Evolutionary conservation across 1,140 invertebrate genomes (phyloP).

Genomic region (Zaprionus ghesquierei): DNA sequence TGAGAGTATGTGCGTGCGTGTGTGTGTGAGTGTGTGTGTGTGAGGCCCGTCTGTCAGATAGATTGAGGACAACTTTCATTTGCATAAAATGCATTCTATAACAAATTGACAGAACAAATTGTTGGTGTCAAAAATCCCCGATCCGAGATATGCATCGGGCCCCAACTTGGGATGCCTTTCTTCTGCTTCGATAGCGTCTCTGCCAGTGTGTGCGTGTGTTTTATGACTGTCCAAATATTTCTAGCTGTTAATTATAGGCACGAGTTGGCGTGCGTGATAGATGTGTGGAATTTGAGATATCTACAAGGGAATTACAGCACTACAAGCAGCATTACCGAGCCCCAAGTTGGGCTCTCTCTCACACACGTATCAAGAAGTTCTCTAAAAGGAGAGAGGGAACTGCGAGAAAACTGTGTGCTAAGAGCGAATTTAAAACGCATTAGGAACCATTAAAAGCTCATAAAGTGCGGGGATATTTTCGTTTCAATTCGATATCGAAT

Average conservation of each 20-base stretch:
- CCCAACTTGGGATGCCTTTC: slow-evolving; percentile 36
- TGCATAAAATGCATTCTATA: slow-evolving; percentile 70
- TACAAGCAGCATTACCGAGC: background rate
- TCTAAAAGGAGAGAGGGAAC: background rate
- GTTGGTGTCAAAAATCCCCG: slow-evolving; percentile 65
- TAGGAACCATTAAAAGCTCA: slow-evolving; percentile 67
- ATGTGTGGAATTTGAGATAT: slow-evolving; percentile 42
- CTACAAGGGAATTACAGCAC: slow-evolving; percentile 3
- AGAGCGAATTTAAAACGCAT: slow-evolving; percentile 62
- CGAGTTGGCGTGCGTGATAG: slow-evolving; percentile 63
- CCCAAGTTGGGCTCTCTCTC: background rate
- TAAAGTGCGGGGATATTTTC: slow-evolving; percentile 27
- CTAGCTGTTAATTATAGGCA: slow-evolving; percentile 74
- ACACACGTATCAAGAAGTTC: no score
- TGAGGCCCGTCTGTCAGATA: slow-evolving; percentile 2
- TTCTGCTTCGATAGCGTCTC: background rate
- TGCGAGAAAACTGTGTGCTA: background rate
- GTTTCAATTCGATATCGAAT: slow-evolving; percentile 11
- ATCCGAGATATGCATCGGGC: background rate
- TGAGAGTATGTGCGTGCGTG: slow-evolving; percentile 12
- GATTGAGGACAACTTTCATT: slow-evolving; percentile 77
- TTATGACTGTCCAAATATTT: slow-evolving; percentile 77
- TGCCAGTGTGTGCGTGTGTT: slow-evolving; percentile 19
- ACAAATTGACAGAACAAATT: slow-evolving; percentile 73
- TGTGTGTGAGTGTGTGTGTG: background rate